These are phyloP conservation scores for Galemys pyrenaicus DNA, from an alignment of 2,113 vertebrate species.

Conservation along the genomic window DNA sequence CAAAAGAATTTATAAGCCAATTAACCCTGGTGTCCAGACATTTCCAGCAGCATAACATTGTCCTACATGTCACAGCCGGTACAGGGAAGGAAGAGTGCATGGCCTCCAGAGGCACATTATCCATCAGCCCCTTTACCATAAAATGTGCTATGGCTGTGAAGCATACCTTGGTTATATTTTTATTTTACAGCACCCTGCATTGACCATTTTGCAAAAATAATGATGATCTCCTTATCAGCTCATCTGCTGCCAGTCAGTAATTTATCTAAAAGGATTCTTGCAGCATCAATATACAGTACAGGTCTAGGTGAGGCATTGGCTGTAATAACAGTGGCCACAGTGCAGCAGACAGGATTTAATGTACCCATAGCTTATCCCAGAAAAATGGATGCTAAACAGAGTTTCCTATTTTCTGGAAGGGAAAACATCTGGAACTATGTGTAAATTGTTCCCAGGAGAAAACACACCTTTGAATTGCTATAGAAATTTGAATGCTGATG, in stretches of 20 bases:
- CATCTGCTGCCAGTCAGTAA: constrained; percentile 41
- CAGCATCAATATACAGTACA: neutral
- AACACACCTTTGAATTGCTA: constrained; percentile 49
- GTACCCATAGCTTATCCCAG: neutral
- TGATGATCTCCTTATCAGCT: constrained; percentile 59
- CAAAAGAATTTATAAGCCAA: constrained; percentile 66
- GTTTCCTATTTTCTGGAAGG: neutral
- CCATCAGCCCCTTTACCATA: constrained; percentile 6
- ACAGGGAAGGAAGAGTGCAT: neutral
- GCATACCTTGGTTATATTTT: constrained; percentile 52
- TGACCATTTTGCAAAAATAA: constrained; percentile 64
- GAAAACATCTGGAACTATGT: constrained; percentile 26
- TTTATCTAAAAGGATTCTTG: constrained; percentile 51
- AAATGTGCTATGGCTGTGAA: constrained; percentile 14
- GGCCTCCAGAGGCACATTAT: neutral
- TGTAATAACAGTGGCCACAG: neutral
- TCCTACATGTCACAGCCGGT: neutral
- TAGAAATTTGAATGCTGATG: constrained; percentile 26
- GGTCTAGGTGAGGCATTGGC: neutral
- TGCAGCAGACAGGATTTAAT: constrained; percentile 10
- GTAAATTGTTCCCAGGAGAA: constrained; percentile 23
- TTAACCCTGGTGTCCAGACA: constrained; percentile 43
- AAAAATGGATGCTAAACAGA: constrained; percentile 18
- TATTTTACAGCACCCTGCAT: constrained; percentile 35
- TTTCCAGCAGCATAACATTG: neutral